phyloP scores from a whole-genome alignment of 2,113 vertebrate genomes.

The Herpetotheres cachinnans region DNA sequence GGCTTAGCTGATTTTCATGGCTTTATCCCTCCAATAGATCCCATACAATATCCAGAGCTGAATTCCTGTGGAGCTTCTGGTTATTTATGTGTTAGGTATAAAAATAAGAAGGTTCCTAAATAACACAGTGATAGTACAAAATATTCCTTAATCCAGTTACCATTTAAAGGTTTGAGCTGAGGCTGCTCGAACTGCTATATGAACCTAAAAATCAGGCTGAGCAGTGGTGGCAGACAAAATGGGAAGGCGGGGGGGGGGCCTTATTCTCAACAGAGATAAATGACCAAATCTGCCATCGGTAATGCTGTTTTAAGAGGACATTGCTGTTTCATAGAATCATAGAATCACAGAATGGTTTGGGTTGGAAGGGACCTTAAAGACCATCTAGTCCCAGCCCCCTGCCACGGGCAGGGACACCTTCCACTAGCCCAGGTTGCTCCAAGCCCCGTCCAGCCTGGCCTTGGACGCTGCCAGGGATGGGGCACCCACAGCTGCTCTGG shows the following conservation, averaged over 20 bases:
- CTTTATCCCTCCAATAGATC: background rate
- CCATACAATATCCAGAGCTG: background rate
- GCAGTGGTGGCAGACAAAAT: background rate
- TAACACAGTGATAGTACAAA: background rate
- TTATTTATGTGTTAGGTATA: background rate
- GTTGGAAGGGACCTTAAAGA: accelerated
- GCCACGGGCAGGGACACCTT: background rate
- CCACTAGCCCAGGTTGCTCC: accelerated
- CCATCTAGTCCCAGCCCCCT: accelerated
- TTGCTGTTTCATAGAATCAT: background rate
- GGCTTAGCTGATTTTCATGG: background rate
- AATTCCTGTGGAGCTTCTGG: background rate
- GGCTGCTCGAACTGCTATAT: background rate
- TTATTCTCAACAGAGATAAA: background rate
- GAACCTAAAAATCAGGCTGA: background rate
- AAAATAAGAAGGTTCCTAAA: background rate
- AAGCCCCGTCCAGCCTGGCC: accelerated
- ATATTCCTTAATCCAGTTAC: background rate
- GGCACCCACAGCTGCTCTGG: background rate
- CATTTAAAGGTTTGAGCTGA: background rate
- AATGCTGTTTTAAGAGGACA: background rate
- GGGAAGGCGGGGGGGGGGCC: background rate
- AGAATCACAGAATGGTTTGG: background rate
- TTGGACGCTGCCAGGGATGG: background rate
- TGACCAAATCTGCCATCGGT: background rate